Percentiles rank a stretch among this genome's conserved stretches.
These are phyloP conservation scores for Conus betulinus DNA, from an alignment of 1,140 invertebrate species.

Conservation along the genomic window DNA sequence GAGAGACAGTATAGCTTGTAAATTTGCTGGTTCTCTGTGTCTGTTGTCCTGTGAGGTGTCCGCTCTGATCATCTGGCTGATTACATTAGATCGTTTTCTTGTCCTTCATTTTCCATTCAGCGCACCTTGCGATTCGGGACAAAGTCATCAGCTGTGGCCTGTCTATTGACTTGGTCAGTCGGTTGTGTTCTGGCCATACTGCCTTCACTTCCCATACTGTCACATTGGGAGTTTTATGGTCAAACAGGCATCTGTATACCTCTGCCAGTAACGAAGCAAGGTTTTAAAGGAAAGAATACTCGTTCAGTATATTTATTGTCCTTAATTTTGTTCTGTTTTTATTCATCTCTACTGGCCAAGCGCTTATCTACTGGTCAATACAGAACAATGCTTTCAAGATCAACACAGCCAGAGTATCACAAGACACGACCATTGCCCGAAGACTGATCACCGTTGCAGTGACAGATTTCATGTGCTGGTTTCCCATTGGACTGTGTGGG, in stretches of 20 bases:
- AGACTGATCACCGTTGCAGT: too few relatives aligned
- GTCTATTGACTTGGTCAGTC: not conserved
- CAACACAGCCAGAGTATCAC: too few relatives aligned
- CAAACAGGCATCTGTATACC: slow-evolving; percentile 7
- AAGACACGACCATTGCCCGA: too few relatives aligned
- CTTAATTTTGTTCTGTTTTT: too few relatives aligned
- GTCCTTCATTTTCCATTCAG: slow-evolving; percentile 36
- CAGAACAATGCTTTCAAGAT: too few relatives aligned
- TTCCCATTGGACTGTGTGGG: too few relatives aligned
- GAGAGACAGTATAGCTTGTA: slow-evolving; percentile 55
- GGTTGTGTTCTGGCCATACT: not conserved
- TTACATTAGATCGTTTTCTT: slow-evolving; percentile 61
- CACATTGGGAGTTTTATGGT: not conserved
- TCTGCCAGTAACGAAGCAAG: too few relatives aligned
- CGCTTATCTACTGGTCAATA: too few relatives aligned
- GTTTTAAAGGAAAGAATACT: too few relatives aligned
- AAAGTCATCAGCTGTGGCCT: not conserved
- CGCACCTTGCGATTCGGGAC: not conserved
- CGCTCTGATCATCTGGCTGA: slow-evolving; percentile 58
- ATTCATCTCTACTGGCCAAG: too few relatives aligned
- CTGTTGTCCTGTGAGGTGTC: slow-evolving; percentile 60
- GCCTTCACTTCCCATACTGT: not conserved
- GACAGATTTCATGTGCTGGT: too few relatives aligned
- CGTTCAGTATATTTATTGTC: too few relatives aligned
- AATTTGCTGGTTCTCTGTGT: slow-evolving; percentile 59